phyloP scores from a whole-genome alignment of 2,113 vertebrate species.

The Xiphias gladius region DNA sequence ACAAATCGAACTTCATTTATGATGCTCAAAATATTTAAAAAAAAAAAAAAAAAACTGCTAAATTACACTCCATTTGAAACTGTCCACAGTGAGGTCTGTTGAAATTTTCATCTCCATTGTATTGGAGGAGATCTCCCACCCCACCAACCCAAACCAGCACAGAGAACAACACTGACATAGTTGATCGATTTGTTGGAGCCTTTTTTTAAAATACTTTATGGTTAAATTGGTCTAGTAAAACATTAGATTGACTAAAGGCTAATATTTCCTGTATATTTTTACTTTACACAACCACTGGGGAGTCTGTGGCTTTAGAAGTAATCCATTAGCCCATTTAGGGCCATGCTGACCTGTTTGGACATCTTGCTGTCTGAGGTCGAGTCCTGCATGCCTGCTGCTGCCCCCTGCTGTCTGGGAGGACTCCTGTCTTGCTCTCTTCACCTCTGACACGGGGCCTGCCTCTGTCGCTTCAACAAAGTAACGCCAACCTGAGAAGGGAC shows the following conservation, averaged over 20 bases:
- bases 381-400: slow-evolving; percentile 81
- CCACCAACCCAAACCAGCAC: too few relatives aligned
- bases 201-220: not conserved
- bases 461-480: slow-evolving; percentile 87
- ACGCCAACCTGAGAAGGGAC: slow-evolving; percentile 76
- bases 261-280: not conserved
- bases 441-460: slow-evolving; percentile 84
- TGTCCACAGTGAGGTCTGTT: too few relatives aligned
- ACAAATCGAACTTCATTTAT: too few relatives aligned
- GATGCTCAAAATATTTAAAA: too few relatives aligned
- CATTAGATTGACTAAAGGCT: not conserved
- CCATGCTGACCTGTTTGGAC: slow-evolving; percentile 85
- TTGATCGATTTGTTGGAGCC: not conserved
- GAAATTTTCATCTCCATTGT: too few relatives aligned
- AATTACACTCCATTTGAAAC: too few relatives aligned
- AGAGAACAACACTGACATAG: too few relatives aligned
- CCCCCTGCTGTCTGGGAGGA: slow-evolving; percentile 82
- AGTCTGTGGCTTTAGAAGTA: not conserved
- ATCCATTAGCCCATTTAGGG: not conserved
- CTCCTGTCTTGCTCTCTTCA: slow-evolving; percentile 85
- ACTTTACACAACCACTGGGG: not conserved
- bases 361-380: slow-evolving; percentile 83
- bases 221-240: not conserved
- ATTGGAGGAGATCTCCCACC: too few relatives aligned
- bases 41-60: too few relatives aligned